These are phyloP conservation scores for Cricetomys ansorgei DNA, from an alignment of 2,113 vertebrate species.

Conservation along the genomic window DNA sequence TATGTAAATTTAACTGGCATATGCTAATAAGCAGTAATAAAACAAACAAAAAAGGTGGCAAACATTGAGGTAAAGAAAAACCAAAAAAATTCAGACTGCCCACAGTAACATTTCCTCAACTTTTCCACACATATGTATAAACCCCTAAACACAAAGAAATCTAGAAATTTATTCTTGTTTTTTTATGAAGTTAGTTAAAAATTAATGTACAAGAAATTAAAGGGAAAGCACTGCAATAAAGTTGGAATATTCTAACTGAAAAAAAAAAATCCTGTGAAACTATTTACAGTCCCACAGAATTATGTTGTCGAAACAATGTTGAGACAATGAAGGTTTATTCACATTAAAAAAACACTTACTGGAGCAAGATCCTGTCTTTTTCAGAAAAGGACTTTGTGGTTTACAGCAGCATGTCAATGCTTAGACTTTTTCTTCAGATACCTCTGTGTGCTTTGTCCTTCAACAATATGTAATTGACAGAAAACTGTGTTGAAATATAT, in stretches of 20 bases:
- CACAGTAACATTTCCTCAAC: conserved; percentile 6
- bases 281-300: conserved; percentile 55
- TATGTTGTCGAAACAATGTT: too few relatives aligned
- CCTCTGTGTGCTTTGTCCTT: conserved; percentile 54
- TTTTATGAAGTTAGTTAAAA: conserved; percentile 76
- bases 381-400: background rate
- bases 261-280: conserved; percentile 69
- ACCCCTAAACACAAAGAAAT: conserved; percentile 58
- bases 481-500: conserved; percentile 52
- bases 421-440: conserved; percentile 52
- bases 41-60: conserved; percentile 16
- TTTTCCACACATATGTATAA: conserved; percentile 33
- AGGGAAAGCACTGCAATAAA: conserved; percentile 63
- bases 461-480: conserved; percentile 51
- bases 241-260: conserved; percentile 65
- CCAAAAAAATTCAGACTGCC: conserved; percentile 8
- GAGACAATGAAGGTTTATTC: conserved; percentile 39
- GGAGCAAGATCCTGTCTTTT: conserved; percentile 17
- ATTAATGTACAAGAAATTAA: conserved; percentile 79
- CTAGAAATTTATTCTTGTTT: conserved; percentile 56
- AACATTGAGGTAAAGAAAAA: conserved; percentile 45
- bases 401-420: conserved; percentile 7
- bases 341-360: conserved; percentile 42
- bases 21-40: conserved; percentile 23
- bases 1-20: background rate